A percentile compares a stretch with the other conserved stretches of the same genome.
Conservation (phyloP, 1,140 invertebrate species). For the Aphaenogaster floridana region DNA sequence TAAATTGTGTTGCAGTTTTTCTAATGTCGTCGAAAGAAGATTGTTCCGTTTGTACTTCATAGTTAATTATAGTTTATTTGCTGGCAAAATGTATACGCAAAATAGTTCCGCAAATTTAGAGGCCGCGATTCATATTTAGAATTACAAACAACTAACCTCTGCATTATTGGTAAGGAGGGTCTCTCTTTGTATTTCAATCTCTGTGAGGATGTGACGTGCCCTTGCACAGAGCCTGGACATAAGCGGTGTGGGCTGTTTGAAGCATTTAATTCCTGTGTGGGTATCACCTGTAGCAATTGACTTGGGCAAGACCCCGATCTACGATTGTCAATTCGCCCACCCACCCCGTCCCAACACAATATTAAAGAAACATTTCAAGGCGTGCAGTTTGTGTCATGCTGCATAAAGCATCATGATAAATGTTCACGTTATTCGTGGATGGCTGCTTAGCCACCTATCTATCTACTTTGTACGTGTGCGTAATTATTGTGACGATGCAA, state of each 20-base stretch:
- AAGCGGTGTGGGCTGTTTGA: conserved; percentile 84
- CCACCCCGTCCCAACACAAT: conserved; percentile 74
- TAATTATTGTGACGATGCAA: conserved; percentile 33
- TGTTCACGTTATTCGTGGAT: conserved; percentile 5
- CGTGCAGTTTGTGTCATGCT: conserved; percentile 64
- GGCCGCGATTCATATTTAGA: neutral
- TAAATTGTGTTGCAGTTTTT: neutral
- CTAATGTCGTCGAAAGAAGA: neutral
- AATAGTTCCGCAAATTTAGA: neutral
- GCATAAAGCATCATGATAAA: conserved; percentile 41
- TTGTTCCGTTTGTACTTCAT: neutral
- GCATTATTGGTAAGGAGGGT: conserved; percentile 86
- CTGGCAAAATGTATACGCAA: conserved; percentile 34
- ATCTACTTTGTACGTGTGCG: conserved; percentile 32
- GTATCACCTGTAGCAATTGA: conserved; percentile 91
- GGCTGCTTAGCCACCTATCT: neutral
- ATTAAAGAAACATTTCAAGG: conserved; percentile 80
- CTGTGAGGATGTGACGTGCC: conserved; percentile 84
- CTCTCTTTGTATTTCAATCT: conserved; percentile 88
- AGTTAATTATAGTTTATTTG: conserved; percentile 23
- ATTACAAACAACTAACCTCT: conserved; percentile 84
- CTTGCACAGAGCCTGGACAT: conserved; percentile 83
- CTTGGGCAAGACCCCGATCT: conserved; percentile 97
- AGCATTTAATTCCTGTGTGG: conserved; percentile 82
- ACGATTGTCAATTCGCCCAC: conserved; percentile 78